A percentile compares a stretch with the other conserved stretches of the same genome.
phyloP scores from a whole-genome alignment of 2,797 vertebrate genomes.

The Nothura maculosa region DNA sequence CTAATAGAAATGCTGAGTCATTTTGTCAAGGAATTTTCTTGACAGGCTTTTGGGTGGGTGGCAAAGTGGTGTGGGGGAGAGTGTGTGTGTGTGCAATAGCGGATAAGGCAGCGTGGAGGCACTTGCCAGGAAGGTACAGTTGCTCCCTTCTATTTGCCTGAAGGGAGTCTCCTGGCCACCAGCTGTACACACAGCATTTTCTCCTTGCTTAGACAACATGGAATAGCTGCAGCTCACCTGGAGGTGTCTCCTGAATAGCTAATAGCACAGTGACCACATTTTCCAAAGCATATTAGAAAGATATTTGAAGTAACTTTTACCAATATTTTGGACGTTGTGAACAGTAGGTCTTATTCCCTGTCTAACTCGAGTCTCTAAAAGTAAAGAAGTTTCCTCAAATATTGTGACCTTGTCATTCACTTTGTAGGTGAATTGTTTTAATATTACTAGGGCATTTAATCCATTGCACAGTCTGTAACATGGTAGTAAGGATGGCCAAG shows the following conservation, averaged over 20 bases:
- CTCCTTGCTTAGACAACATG: rapidly evolving
- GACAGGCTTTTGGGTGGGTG: background rate
- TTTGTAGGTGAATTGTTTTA: slow-evolving; percentile 54
- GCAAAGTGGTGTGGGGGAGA: background rate
- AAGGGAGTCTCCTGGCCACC: background rate
- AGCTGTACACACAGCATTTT: background rate
- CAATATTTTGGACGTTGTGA: background rate
- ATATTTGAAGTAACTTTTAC: background rate
- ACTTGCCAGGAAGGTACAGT: background rate
- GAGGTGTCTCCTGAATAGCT: background rate
- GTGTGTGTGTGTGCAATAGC: background rate
- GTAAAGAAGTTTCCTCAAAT: background rate
- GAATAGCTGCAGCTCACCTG: background rate
- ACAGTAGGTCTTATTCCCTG: background rate
- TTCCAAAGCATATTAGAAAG: background rate
- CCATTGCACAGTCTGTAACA: background rate
- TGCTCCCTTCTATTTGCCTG: background rate
- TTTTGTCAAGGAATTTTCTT: background rate
- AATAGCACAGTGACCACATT: background rate
- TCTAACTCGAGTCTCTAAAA: background rate
- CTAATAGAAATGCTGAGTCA: background rate
- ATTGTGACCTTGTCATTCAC: slow-evolving; percentile 34
- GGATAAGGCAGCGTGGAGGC: background rate
- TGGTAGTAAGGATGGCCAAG: background rate
- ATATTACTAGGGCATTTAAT: slow-evolving; percentile 22